Base-by-base conservation (phyloP, 2,113 vertebrate genomes). In the Osmerus mordax region DNA sequence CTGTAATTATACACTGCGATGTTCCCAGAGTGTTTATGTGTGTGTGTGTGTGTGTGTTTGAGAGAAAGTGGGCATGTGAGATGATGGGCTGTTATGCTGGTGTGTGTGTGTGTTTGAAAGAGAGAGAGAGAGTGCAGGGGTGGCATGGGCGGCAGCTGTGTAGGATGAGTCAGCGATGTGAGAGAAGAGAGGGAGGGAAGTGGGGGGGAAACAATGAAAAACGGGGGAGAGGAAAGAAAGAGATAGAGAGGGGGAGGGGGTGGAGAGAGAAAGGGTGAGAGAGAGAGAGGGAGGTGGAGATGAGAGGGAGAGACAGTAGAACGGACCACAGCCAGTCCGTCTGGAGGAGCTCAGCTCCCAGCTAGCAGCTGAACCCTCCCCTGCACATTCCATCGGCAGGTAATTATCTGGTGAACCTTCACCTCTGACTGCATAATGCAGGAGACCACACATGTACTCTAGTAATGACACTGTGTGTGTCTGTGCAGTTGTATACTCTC, bases 1-100 rank as follows among this genome's bases (percentile, higher is more conserved):
- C 8, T 21, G 53, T 65, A 51, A 72, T 71, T 65, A 58, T 70
- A 23, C 4, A 64, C 70, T 23, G 63, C 41, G 67, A 19, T 41
- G 61, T 69, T 64, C 18, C 62, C 21, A 53, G 56, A 5, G 52
- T 72, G 23, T 25, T 16, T 74, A n/a, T 63, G 13, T 23, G 6
- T 4, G 36, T 36, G 25, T 13, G 25, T 13, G 16, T 25, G 8
- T 51, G 29, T 21, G 54, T 51, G 54, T 47, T 23, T 12, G 62
- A 64, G 25, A 28, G 3, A 32, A 21, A 32, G 62, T 64, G 15
- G 62, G 62, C 62, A 64, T 47, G 41, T 47, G 28, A 32, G 62
- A 18, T 25, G 25, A 8, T 18, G 15, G 29, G 62, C 21, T 41
- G 62, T 28, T 29, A 64, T 13, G 62, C 29, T 36, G 3, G 23